Conservation (phyloP, 2,113 vertebrate species). For the Channa maculata region DNA sequence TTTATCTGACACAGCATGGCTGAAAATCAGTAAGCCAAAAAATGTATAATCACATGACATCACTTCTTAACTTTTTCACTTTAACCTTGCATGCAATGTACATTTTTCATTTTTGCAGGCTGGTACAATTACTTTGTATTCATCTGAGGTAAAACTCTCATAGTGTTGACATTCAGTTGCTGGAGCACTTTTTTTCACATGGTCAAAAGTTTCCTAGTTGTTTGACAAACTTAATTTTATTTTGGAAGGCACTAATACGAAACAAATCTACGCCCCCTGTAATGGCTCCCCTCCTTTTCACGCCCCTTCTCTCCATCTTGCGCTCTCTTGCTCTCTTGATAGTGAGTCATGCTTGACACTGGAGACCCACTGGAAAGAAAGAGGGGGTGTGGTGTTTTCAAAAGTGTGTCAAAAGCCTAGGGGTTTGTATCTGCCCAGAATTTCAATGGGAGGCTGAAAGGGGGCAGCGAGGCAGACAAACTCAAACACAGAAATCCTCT, state of each 20-base stretch:
- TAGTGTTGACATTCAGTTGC: not conserved
- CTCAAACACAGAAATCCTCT: slow-evolving; percentile 87
- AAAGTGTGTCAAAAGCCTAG: slow-evolving; percentile 93
- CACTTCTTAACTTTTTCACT: not conserved
- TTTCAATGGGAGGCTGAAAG: slow-evolving; percentile 89
- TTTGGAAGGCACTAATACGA: slow-evolving; percentile 34
- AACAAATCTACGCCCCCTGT: slow-evolving; percentile 41
- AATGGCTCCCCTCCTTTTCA: slow-evolving; percentile 14
- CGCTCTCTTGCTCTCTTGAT: slow-evolving; percentile 68
- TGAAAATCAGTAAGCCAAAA: not conserved
- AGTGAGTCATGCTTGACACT: slow-evolving; percentile 85
- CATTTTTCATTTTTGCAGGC: not conserved
- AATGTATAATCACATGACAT: not conserved
- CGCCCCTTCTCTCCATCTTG: slow-evolving; percentile 25
- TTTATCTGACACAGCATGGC: not conserved
- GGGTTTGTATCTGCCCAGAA: slow-evolving; percentile 91
- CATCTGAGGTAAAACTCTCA: not conserved
- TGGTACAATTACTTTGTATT: not conserved
- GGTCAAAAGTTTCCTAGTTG: slow-evolving; percentile 10
- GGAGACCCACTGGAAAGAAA: slow-evolving; percentile 86
- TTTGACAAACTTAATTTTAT: slow-evolving; percentile 38
- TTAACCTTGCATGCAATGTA: not conserved
- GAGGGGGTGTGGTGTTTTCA: slow-evolving; percentile 87
- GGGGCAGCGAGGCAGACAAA: slow-evolving; percentile 88
- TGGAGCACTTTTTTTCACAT: not conserved